Evolutionary conservation across 2,113 vertebrate species (phyloP).

Genomic region (Reinhardtius hippoglossoides): DNA sequence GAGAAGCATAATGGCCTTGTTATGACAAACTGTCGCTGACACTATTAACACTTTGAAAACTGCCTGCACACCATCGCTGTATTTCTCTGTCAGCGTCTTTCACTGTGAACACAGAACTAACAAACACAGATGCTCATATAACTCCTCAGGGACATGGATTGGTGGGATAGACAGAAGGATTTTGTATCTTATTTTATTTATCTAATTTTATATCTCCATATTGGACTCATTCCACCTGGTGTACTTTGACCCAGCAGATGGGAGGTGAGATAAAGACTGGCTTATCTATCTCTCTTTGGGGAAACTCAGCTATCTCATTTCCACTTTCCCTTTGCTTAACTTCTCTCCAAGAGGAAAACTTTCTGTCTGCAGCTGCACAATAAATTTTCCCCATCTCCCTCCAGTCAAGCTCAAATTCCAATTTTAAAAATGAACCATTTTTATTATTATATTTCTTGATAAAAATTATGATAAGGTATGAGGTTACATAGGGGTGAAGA

Average conservation of each 20-base stretch:
- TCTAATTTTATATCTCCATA: constrained; percentile 64
- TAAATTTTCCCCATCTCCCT: constrained; percentile 8
- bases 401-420: constrained; percentile 10
- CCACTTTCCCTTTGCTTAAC: constrained; percentile 13
- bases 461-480: not conserved
- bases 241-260: constrained; percentile 61
- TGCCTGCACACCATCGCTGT: constrained; percentile 8
- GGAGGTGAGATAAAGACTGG: constrained; percentile 41
- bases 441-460: not conserved
- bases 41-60: constrained; percentile 49
- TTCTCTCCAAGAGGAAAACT: constrained; percentile 14
- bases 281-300: constrained; percentile 45
- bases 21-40: constrained; percentile 70
- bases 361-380: constrained; percentile 34
- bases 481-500: not conserved
- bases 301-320: constrained; percentile 49
- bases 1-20: constrained; percentile 46
- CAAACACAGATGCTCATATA: constrained; percentile 18
- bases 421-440: not conserved
- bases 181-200: constrained; percentile 3
- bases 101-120: constrained; percentile 8
- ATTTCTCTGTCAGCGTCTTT: constrained; percentile 33
- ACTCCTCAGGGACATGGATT: constrained; percentile 28
- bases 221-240: constrained; percentile 54
- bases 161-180: constrained; percentile 30